Percentiles rank a stretch among this genome's conserved stretches.
Conservation (phyloP, 2,888 invertebrate genomes). For the Helobdella robusta region DNA sequence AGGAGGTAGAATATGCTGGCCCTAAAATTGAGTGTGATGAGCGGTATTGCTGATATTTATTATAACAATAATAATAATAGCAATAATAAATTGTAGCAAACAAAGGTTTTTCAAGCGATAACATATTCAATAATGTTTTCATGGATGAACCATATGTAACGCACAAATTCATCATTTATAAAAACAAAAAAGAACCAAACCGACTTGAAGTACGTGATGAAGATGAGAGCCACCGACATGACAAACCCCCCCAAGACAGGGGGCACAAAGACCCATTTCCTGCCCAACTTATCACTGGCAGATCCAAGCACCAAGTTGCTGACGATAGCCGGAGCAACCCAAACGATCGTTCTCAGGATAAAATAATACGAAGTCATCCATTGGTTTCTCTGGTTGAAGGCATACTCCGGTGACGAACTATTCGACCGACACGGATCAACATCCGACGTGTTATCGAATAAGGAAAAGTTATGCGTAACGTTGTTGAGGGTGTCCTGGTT, state of each 20-base stretch:
- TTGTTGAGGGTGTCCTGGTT: slow-evolving; percentile 10
- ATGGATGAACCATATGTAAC: too few relatives aligned
- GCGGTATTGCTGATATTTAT: too few relatives aligned
- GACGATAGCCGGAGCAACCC: slow-evolving; percentile 29
- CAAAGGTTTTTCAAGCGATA: background rate
- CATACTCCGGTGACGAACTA: background rate
- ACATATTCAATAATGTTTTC: background rate
- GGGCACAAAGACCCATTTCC: slow-evolving; percentile 30
- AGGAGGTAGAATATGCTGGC: slow-evolving; percentile 10
- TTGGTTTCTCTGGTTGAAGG: slow-evolving; percentile 14
- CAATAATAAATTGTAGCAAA: background rate
- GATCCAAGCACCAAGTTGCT: slow-evolving; percentile 29
- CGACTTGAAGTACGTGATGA: slow-evolving; percentile 21
- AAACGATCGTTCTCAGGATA: slow-evolving; percentile 11
- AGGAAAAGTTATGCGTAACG: slow-evolving; percentile 16
- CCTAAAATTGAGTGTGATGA: background rate
- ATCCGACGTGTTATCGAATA: background rate
- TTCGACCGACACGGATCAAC: background rate
- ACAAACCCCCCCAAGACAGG: slow-evolving; percentile 28
- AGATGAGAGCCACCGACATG: slow-evolving; percentile 6
- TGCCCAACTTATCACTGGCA: slow-evolving; percentile 31
- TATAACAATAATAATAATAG: background rate
- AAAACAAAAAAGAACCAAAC: background rate
- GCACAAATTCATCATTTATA: too few relatives aligned
- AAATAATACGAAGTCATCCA: slow-evolving; percentile 19